phyloP scores from a whole-genome alignment of 2,888 invertebrate species.

The Dioctria linearis region DNA sequence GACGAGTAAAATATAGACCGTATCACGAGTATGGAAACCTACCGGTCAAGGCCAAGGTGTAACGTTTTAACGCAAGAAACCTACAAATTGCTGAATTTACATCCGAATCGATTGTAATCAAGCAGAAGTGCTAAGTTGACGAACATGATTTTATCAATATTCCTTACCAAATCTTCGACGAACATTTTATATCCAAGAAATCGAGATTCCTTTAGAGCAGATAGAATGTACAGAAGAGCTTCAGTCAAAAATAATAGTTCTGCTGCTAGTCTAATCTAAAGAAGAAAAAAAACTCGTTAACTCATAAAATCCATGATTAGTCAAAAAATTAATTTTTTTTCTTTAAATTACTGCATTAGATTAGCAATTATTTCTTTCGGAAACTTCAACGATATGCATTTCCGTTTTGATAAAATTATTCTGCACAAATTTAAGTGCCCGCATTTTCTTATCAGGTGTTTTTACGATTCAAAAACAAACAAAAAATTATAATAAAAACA shows the following conservation, averaged over 20 bases:
- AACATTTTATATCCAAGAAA: constrained; percentile 96
- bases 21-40: no score
- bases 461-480: no score
- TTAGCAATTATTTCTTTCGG: not conserved
- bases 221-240: constrained; percentile 86
- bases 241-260: constrained; percentile 87
- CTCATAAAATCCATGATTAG: no score
- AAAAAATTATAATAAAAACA: constrained; percentile 15
- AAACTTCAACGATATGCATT: constrained; percentile 2
- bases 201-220: constrained; percentile 88
- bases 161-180: constrained; percentile 89
- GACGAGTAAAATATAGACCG: no score
- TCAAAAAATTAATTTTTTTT: not conserved
- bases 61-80: no score
- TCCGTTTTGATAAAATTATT: constrained; percentile 22
- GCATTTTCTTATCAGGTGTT: not conserved
- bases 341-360: not conserved
- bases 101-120: no score
- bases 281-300: constrained; percentile 19
- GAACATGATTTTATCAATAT: not conserved
- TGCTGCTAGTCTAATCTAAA: constrained; percentile 79
- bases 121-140: no score
- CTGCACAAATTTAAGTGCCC: not conserved
- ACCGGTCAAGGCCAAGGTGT: no score
- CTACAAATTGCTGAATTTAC: no score